These are phyloP conservation scores for Eledone cirrhosa DNA, from an alignment of 2,888 invertebrate species.

Conservation along the genomic window DNA sequence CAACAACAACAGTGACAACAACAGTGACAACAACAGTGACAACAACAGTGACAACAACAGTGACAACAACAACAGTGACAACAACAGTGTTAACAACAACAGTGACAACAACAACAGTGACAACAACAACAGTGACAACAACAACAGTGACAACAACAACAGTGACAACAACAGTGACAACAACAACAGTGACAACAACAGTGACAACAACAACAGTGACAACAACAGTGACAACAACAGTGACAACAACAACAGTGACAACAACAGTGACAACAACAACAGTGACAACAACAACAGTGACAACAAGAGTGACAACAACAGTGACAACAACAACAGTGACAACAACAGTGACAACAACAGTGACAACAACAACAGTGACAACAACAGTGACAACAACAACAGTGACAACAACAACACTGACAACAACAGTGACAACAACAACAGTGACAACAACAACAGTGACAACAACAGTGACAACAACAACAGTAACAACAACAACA, in stretches of 20 bases:
- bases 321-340: background rate
- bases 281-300: background rate
- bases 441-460: no score
- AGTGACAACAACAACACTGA: no score
- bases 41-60: no score
- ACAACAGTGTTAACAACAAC: no score
- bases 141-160: background rate
- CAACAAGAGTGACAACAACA: no score
- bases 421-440: no score
- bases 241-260: background rate
- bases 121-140: background rate
- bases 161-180: background rate
- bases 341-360: background rate
- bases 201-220: background rate
- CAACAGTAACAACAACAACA: background rate
- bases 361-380: background rate
- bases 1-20: no score
- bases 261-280: background rate
- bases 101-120: background rate
- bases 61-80: no score
- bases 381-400: no score
- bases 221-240: background rate
- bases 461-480: no score
- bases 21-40: no score
- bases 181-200: background rate